Conservation (phyloP, 2,888 invertebrate species). For the Eilema depressum region DNA sequence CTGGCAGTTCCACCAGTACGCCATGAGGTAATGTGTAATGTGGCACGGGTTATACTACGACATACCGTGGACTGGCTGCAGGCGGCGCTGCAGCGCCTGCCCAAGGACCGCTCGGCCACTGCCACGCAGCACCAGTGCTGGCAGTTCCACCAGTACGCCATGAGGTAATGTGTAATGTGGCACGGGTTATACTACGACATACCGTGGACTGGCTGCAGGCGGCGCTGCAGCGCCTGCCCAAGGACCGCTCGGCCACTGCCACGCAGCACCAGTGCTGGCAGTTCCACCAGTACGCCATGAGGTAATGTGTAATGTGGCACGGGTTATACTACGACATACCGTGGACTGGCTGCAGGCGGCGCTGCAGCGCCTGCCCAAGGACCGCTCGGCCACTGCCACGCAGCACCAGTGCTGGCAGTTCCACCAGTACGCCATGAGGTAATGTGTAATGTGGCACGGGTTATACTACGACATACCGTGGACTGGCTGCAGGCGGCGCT, state of each 20-base stretch:
- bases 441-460: conserved; percentile 69
- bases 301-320: conserved; percentile 87
- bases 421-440: conserved; percentile 92
- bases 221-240: conserved; percentile 92
- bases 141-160: conserved; percentile 92
- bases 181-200: no score
- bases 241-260: conserved; percentile 88
- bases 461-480: no score
- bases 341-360: conserved; percentile 92
- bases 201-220: conserved; percentile 91
- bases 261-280: conserved; percentile 94
- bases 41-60: no score
- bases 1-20: conserved; percentile 89
- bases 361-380: conserved; percentile 90
- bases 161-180: conserved; percentile 87
- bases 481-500: conserved; percentile 93
- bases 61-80: conserved; percentile 92
- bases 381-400: conserved; percentile 90
- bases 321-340: no score
- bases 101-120: conserved; percentile 87
- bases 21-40: not conserved
- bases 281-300: conserved; percentile 92
- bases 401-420: conserved; percentile 94
- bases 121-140: conserved; percentile 94
- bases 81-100: conserved; percentile 91